Base-by-base conservation (phyloP, 2,113 vertebrate genomes). In the Lontra canadensis region DNA sequence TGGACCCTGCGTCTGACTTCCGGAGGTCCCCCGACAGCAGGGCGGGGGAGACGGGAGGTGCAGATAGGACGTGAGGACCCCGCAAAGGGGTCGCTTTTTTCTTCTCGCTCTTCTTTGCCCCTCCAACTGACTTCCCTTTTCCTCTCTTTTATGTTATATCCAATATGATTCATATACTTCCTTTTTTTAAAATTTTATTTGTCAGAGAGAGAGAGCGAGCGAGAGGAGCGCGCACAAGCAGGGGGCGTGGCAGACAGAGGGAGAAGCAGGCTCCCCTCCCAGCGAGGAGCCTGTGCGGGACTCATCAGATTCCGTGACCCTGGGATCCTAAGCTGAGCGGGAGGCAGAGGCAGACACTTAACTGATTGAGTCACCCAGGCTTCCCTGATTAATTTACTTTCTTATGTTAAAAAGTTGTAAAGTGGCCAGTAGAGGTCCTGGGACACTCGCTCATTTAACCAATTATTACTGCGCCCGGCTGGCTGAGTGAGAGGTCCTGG, bases 61-160 rank as follows among this genome's bases (percentile, higher is more conserved):
- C 61, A 49, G 14, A 23, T 23, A 25, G 55, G 36, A 14, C 0
- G 6, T 4, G 0, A 31, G n/a, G 42, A 3, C 4, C 26, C n/a
- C 10, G 0, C 1, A 5, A 8, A 39, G 9, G 31, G 25, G 34
- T 20, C 21, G 10, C 21, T 39, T 26, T n/a, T n/a, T 69, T 69
- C 17, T 65, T 65, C 29, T 65, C 6, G 13, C 15, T 34, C 34
- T 29, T 31, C 23, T 18, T 47, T 67, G 0, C 0, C 3, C 20
- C 11, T 6, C 17, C 13, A 13, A 1, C 4, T 67, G 6, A 6
- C 17, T 31, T 42, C 0, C 9, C 31, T 7, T 34, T 42, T 9
- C 29, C 42, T 6, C 42, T 74, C 67, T 78, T 12, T 55, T 26
- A 18, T 44, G 73, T 59, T 34, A 39, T 83, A 74, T 65, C 31